Evolutionary conservation across 1,140 invertebrate species (phyloP), one percentile per base, ranked within the genome.

Genomic region (Pteromalus puparum): DNA sequence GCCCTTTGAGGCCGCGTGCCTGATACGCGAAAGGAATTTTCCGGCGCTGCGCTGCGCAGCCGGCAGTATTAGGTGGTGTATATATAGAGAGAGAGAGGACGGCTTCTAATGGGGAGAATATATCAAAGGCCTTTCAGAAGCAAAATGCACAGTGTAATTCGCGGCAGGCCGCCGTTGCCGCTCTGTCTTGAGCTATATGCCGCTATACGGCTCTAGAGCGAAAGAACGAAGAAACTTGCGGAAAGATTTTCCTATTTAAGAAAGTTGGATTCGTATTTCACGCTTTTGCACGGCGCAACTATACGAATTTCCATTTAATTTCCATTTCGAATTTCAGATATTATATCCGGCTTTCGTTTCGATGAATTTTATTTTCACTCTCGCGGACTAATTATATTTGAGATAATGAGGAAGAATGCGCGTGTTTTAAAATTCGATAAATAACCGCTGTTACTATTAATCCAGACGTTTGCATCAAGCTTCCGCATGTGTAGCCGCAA

Each of bases 81-180:
- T 21, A 18, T 28, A 42, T 21, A 15, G 3, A 61, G 53, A 61
- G 48, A 53, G 3, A 61, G 53, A 61, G 48, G 18, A 61, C 53
- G 18, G 53, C 15, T 48, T 53, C 28, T 68, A 79, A 79, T 79
- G 77, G 61, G 30, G 26, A 24, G 30, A 28, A 68, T 77, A 77
- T 83, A 67, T 76, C 48, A 74, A 83, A 76, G 26, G 34, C 65
- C 82, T 83, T 77, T 84, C 82, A 48, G 24, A 46, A 83, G 73
- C 74, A 79, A 84, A 46, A 61, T 61, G 65, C n/a, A n/a, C 0
- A 9, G 3, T 30, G 15, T 81, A 81, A 74, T 81, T 81, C 67
- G 80, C 24, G 34, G 80, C 48, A 48, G 26, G 12, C 46, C 34
- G 21, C 2, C 48, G 24, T 26, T n/a, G 13, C 5, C 18, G 21